Conservation (phyloP, 2,113 vertebrate species). For the Actinemys pallida region DNA sequence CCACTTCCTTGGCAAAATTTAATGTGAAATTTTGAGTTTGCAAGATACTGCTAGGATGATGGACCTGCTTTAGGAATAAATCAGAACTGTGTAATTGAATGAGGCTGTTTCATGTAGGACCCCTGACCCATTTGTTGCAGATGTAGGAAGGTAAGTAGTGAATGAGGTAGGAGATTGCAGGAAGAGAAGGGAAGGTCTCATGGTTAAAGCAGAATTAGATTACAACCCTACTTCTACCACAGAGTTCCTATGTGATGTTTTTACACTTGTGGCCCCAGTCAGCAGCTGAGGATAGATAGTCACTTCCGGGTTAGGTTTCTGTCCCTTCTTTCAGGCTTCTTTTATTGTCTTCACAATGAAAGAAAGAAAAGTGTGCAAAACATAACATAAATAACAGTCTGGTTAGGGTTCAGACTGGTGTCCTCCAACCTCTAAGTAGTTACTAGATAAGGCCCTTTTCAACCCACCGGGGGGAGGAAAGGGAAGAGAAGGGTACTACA, state of each 20-base stretch:
- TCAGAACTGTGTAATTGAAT: background rate
- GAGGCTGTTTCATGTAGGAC: background rate
- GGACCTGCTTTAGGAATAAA: background rate
- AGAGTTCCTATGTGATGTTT: background rate
- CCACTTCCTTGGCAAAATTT: background rate
- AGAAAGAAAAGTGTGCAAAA: background rate
- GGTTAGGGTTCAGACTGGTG: background rate
- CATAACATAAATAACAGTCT: background rate
- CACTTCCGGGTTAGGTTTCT: background rate
- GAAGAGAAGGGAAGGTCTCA: background rate
- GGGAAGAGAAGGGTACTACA: background rate
- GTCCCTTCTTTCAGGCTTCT: background rate
- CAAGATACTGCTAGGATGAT: background rate
- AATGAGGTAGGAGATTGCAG: background rate
- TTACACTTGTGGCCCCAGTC: background rate
- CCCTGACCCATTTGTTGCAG: background rate
- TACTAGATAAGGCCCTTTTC: background rate
- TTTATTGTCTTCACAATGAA: background rate
- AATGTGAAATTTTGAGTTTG: conserved; percentile 20
- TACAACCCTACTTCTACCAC: background rate
- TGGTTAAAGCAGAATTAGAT: background rate
- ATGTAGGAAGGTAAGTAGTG: background rate
- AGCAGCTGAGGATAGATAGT: background rate
- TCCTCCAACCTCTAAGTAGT: background rate
- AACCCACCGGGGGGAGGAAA: background rate